phyloP scores from a whole-genome alignment of 2,797 vertebrate species.

The Caiman crocodilus region DNA sequence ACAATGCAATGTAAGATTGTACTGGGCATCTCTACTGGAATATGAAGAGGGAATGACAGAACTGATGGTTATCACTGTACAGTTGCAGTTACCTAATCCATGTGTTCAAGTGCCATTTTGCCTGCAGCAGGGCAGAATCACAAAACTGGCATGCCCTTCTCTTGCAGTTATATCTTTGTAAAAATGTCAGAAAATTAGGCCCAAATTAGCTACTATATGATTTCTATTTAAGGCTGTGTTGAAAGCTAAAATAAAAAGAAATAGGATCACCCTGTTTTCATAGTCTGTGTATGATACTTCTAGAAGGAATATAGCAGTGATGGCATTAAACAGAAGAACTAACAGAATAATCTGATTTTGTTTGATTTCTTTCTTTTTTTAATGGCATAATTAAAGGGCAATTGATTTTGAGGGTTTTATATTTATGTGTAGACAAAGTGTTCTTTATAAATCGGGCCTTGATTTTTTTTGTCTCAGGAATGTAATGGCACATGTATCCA shows the following conservation, averaged over 20 bases:
- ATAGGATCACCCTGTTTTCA: constrained; percentile 7
- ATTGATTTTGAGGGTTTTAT: constrained; percentile 7
- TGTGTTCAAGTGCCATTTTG: constrained; percentile 48
- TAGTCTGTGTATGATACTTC: constrained; percentile 1
- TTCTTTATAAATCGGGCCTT: neutral
- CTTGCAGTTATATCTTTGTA: constrained; percentile 31
- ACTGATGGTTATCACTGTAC: constrained; percentile 60
- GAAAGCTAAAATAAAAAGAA: neutral
- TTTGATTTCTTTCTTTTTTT: neutral
- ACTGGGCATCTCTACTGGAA: constrained; percentile 9
- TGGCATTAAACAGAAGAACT: neutral
- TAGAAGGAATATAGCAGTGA: constrained; percentile 9
- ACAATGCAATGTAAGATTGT: constrained; percentile 28
- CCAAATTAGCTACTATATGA: neutral
- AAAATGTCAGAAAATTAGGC: neutral
- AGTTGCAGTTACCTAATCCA: constrained; percentile 53
- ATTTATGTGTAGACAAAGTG: neutral
- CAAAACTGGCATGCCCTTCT: constrained; percentile 6
- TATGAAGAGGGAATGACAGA: constrained; percentile 62
- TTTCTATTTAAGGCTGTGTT: neutral
- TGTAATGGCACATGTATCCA: neutral
- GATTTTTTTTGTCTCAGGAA: neutral
- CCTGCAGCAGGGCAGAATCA: constrained; percentile 16
- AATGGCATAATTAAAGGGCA: neutral
- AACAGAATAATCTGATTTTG: neutral